phyloP scores from a whole-genome alignment of 2,888 invertebrate genomes.

The Oeneis ivallda region DNA sequence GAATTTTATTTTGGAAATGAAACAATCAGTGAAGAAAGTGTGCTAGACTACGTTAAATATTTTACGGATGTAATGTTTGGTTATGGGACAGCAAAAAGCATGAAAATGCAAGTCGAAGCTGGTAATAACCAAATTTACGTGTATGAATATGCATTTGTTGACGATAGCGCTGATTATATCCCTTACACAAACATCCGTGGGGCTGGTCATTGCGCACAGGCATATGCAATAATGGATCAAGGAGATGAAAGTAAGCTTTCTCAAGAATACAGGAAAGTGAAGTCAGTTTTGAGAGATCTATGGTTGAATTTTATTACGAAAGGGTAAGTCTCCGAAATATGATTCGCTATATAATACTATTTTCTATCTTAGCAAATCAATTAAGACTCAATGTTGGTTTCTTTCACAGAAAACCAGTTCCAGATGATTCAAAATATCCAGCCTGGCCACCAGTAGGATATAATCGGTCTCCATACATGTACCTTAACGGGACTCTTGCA shows the following conservation, averaged over 20 bases:
- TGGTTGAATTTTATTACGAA: conserved; percentile 46
- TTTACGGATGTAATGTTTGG: conserved; percentile 60
- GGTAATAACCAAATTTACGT: conserved; percentile 55
- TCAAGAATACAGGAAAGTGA: conserved; percentile 39
- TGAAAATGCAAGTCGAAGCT: conserved; percentile 47
- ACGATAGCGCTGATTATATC: conserved; percentile 43
- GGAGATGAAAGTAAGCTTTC: conserved; percentile 38
- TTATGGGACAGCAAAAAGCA: conserved; percentile 45
- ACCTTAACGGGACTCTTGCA: conserved; percentile 43
- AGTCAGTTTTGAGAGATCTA: conserved; percentile 41
- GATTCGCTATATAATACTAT: not conserved
- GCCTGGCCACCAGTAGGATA: conserved; percentile 49
- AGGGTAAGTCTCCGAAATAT: conserved; percentile 39
- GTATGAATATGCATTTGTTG: conserved; percentile 55
- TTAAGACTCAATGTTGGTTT: not conserved
- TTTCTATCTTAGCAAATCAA: not conserved
- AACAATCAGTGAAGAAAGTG: conserved; percentile 42
- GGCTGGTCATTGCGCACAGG: conserved; percentile 36
- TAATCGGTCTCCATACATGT: conserved; percentile 51
- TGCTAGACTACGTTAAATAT: conserved; percentile 52
- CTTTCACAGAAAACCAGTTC: conserved; percentile 43
- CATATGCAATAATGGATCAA: conserved; percentile 44
- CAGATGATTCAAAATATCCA: conserved; percentile 41
- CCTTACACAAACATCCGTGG: conserved; percentile 44
- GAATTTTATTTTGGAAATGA: conserved; percentile 49